Evolutionary conservation across 2,888 invertebrate genomes (phyloP).

Genomic region (Myathropa florea): DNA sequence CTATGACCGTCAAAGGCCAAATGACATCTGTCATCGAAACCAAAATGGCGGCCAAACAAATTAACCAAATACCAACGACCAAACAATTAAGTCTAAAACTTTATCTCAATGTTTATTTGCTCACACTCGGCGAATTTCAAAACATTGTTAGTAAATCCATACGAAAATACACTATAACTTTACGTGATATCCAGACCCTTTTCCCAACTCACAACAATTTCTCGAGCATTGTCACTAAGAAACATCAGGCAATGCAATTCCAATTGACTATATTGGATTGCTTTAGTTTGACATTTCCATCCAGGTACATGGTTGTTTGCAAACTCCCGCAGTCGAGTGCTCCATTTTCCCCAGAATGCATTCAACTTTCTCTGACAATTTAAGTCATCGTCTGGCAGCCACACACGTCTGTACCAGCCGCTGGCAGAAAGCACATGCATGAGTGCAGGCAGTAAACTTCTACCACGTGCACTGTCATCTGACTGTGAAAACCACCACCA

Average conservation of each 20-base stretch:
- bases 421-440: conserved; percentile 23
- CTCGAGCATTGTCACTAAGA: background rate
- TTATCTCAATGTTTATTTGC: background rate
- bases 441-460: conserved; percentile 32
- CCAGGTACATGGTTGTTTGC: background rate
- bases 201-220: too few relatives aligned
- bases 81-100: too few relatives aligned
- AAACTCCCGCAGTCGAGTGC: conserved; percentile 3
- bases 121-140: background rate
- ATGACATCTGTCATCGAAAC: too few relatives aligned
- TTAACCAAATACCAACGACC: too few relatives aligned
- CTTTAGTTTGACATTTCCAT: conserved; percentile 26
- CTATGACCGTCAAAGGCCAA: too few relatives aligned
- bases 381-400: conserved; percentile 33
- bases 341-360: conserved; percentile 16
- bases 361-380: conserved; percentile 31
- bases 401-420: conserved; percentile 6
- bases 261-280: background rate
- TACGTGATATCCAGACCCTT: background rate
- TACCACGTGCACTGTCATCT: conserved; percentile 33
- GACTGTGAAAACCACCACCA: conserved; percentile 3
- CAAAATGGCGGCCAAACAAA: too few relatives aligned
- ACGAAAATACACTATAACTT: background rate
- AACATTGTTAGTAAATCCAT: background rate
- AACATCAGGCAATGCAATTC: background rate